Evolutionary conservation across 2,888 invertebrate species (phyloP).

Genomic region (Spisula subtruncata): DNA sequence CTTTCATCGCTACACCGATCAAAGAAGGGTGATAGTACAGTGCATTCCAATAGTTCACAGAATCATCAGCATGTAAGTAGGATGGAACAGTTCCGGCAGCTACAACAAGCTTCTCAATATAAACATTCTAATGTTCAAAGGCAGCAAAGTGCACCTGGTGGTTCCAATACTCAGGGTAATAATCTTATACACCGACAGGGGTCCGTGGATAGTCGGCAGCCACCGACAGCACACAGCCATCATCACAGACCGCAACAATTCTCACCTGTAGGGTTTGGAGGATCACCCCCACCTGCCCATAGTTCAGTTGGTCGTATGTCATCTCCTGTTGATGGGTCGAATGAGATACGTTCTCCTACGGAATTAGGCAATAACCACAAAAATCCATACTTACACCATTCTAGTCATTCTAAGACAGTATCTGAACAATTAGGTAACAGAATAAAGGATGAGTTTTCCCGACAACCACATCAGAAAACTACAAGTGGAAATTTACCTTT

Average conservation of each 20-base stretch:
- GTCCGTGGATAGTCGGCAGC: constrained; percentile 39
- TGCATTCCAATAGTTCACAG: neutral
- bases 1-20: constrained; percentile 42
- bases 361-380: neutral
- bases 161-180: constrained; percentile 20
- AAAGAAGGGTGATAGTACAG: constrained; percentile 8
- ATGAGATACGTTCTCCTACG: neutral
- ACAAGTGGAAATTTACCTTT: constrained; percentile 25
- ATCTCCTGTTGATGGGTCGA: constrained; percentile 15
- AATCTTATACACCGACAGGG: constrained; percentile 33
- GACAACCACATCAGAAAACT: constrained; percentile 22
- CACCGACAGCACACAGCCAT: constrained; percentile 39
- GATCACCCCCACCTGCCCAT: constrained; percentile 51
- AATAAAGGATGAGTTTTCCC: constrained; percentile 33
- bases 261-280: constrained; percentile 38
- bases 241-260: constrained; percentile 38
- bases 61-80: constrained; percentile 44
- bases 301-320: constrained; percentile 38
- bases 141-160: constrained; percentile 50
- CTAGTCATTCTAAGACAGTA: constrained; percentile 37
- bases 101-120: constrained; percentile 23
- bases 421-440: constrained; percentile 39
- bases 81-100: constrained; percentile 36
- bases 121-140: constrained; percentile 35
- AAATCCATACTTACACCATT: neutral